Evolutionary conservation across 1,140 invertebrate species (phyloP), one percentile per base, ranked within the genome.

Genomic region (Zaprionus inermis): DNA sequence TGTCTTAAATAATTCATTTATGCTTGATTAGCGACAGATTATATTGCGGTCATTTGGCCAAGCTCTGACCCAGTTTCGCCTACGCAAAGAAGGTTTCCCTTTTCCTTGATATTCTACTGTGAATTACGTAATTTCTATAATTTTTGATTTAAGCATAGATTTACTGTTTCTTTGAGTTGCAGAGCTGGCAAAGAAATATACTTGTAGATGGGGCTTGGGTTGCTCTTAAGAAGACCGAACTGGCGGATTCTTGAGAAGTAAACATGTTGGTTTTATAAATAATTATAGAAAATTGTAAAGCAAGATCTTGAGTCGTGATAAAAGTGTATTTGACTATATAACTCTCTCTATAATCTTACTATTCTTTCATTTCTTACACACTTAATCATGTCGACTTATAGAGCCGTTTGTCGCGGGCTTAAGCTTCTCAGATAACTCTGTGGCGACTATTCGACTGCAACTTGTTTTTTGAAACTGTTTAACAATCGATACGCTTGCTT

Each of bases 1-100:
- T 63, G 60, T 70, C 51, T 55, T 71, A 70, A 74, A 70, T 74
- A 44, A 70, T 58, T 64, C 58, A 71, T 71, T 70, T 70, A 63
- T 70, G 72, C 58, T 64, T 70, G 72, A 74, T 74, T 70, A 63
- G 72, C 63, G 52, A 36, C 52, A 64, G 68, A 34, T 64, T 56
- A 56, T 46, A 28, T 63, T 64, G 59, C 30, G 38, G 51, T 49
- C 28, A 34, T 34, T 18, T 54, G 34, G 18, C 16, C 28, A n/a
- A 16, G 11, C 24, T 61, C 18, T 38, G 28, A 64, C 34, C 32
- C 32, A 46, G 18, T 49, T 65, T 32, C 30, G 11, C 4, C 22
- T 16, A 20, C 22, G 36, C n/a, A 6, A 38, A 14, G 5, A 2
- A 14, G 36, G 4, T 55, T 18, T n/a, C 34, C 20, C 24, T 7